A percentile compares a stretch with the other conserved stretches of the same genome.
These are phyloP conservation scores for Neotoma lepida DNA, from an alignment of 2,113 vertebrate genomes.

Conservation along the genomic window DNA sequence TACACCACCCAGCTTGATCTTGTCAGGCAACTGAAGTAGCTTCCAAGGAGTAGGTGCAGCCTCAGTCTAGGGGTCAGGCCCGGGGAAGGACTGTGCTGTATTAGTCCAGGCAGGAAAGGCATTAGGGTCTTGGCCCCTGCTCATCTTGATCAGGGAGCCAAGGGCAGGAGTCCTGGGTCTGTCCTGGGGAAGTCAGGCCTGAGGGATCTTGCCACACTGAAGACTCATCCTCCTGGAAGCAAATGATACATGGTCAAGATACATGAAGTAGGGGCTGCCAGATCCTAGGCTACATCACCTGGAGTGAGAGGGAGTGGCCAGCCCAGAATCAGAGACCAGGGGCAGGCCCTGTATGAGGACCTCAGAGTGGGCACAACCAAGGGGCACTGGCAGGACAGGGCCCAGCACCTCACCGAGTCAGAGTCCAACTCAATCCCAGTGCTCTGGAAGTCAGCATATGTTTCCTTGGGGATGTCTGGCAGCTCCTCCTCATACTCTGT, in stretches of 20 bases:
- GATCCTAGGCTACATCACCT: background rate
- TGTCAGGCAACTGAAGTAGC: background rate
- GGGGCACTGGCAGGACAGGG: background rate
- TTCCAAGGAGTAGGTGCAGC: background rate
- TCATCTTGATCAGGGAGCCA: background rate
- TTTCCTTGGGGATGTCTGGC: slow-evolving; percentile 80
- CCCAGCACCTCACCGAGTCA: slow-evolving; percentile 84
- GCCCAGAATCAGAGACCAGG: background rate
- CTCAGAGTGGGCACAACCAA: background rate
- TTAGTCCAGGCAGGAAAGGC: background rate
- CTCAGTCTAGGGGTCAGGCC: background rate
- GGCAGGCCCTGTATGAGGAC: background rate
- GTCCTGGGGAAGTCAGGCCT: background rate
- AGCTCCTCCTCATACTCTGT: slow-evolving; percentile 93
- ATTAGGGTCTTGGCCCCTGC: background rate
- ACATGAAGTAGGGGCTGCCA: background rate
- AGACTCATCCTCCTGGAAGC: slow-evolving; percentile 53
- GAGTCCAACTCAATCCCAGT: slow-evolving; percentile 83
- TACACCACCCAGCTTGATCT: background rate
- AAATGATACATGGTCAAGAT: background rate
- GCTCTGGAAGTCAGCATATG: slow-evolving; percentile 82
- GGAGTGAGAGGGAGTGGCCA: too few relatives aligned
- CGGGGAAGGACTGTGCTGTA: background rate
- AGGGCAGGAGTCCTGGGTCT: background rate
- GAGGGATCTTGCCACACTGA: accelerated